Percentiles rank a stretch among this genome's conserved stretches.
phyloP scores from a whole-genome alignment of 2,113 vertebrate genomes.

The Eptesicus fuscus region DNA sequence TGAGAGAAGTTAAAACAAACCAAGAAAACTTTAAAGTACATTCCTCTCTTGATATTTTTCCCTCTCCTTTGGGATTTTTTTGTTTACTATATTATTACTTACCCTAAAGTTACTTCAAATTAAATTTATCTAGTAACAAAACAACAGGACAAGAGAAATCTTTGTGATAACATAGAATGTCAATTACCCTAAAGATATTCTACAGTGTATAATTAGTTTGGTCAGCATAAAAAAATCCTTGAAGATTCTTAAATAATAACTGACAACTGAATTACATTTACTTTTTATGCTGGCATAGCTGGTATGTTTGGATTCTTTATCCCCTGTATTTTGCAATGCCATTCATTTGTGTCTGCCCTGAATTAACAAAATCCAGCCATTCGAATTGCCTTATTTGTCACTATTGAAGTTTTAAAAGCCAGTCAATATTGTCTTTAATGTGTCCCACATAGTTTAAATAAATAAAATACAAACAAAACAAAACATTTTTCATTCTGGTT shows the following conservation, averaged over 20 bases:
- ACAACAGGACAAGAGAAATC: constrained; percentile 32
- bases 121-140: constrained; percentile 54
- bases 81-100: constrained; percentile 59
- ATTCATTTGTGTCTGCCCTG: neutral
- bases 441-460: neutral
- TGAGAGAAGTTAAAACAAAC: constrained; percentile 15
- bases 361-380: constrained; percentile 4
- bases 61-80: neutral
- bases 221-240: constrained; percentile 48
- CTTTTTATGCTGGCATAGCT: neutral
- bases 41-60: neutral
- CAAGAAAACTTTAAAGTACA: neutral
- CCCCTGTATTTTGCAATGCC: neutral
- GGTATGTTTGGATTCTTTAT: neutral
- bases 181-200: constrained; percentile 37
- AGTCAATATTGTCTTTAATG: neutral
- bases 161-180: neutral
- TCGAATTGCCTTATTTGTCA: neutral
- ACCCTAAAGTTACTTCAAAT: constrained; percentile 58
- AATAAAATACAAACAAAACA: neutral
- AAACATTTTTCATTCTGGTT: neutral
- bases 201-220: constrained; percentile 55
- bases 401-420: neutral
- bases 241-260: constrained; percentile 44
- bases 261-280: constrained; percentile 14